phyloP scores from a whole-genome alignment of 2,113 vertebrate genomes.

The Boulengeromyrus knoepffleri region DNA sequence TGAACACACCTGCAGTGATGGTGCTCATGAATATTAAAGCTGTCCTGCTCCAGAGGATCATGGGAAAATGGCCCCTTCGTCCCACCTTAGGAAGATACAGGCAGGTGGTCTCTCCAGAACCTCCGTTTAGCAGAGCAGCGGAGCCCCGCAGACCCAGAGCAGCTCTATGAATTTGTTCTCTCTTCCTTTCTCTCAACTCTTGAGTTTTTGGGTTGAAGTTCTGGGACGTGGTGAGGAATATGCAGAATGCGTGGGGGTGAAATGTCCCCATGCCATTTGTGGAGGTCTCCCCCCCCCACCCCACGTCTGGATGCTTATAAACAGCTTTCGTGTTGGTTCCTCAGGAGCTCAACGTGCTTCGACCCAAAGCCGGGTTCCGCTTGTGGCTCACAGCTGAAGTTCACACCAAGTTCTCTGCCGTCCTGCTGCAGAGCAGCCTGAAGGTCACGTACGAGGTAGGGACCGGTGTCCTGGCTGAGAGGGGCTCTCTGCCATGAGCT shows the following conservation, averaged over 20 bases:
- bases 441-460: conserved; percentile 95
- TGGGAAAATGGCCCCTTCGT: not conserved
- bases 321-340: conserved; percentile 17
- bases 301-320: not conserved
- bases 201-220: not conserved
- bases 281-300: not conserved
- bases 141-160: not conserved
- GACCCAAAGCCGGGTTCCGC: conserved; percentile 81
- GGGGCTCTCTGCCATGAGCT: not conserved
- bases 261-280: not conserved
- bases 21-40: not conserved
- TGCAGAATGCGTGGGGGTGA: not conserved
- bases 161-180: not conserved
- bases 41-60: not conserved
- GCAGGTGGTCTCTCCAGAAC: conserved; percentile 4
- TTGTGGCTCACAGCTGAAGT: conserved; percentile 95
- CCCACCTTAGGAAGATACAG: not conserved
- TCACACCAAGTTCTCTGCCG: conserved; percentile 81
- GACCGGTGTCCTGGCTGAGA: not conserved
- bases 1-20: not conserved
- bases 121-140: not conserved
- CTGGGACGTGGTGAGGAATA: not conserved
- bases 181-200: not conserved
- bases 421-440: conserved; percentile 89
- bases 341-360: conserved; percentile 84